Base-by-base conservation (phyloP, 2,888 invertebrate species). In the Apotomis turbidana region DNA sequence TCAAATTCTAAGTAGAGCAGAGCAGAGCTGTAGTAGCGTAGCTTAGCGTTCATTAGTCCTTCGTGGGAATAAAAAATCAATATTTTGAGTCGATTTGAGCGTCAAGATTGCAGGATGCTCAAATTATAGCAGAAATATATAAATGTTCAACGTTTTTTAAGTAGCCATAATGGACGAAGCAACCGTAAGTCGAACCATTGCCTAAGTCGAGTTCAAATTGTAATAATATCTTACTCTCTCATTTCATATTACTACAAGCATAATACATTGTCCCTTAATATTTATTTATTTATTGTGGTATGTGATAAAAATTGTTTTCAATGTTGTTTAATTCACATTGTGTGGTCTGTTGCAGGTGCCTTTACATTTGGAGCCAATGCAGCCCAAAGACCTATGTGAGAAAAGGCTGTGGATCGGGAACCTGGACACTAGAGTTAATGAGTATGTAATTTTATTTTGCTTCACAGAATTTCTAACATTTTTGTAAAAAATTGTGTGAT, bases 361-460 rank as follows among this genome's bases (percentile, higher is more conserved):
- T 70, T 85, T 95, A 74, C 90, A 94, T 76, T 83, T 95, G 79
- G 95, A 95, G 80, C 95, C 95, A 5, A 87, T 94, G 71, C 94
- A 93, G 76, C 90, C 90, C 36, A 90, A 81, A 73, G 93, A 94
- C 73, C 85, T 94, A 3, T 95, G 95, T 75, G 96, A 97, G 71
- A 95, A 95, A 80, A 94, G 97, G 82, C 89, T 98, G 61, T 98
- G 98, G 98, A 96, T 99, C 76, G 98, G 98, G 68, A 98, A 98
- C 90, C 93, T 98, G 76, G 98, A 98, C 89, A 94, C 96, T 8
- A 94, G 97, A 87, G 95, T 98, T 89, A 97, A 97, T 95, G 98
- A 99, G 98, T 98, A 97, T 97, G 98, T 76, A 80, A 83, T 82
- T 85, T 83, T 84, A 82, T 81, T 78, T 80, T 72, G 75, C 64